Evolutionary conservation across 2,113 vertebrate genomes (phyloP), one percentile per base, ranked within the genome.

Genomic region (Cepphus grylle): DNA sequence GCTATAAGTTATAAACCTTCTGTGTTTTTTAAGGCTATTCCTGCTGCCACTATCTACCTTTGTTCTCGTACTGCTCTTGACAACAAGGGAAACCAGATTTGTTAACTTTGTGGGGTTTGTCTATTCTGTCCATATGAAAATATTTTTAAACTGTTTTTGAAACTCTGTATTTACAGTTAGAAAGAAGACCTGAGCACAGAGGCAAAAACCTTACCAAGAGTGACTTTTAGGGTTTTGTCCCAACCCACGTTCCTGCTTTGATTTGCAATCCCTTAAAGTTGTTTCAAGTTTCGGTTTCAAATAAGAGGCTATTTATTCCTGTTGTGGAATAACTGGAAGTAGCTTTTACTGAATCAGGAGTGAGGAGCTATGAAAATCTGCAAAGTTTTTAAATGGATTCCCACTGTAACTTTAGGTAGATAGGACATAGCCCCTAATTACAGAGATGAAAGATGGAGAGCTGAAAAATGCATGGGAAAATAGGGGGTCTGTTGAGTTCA

Each of bases 1-100:
- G 70, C 95, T 96, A 91, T 98, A 98, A 98, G 93, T 96, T 97
- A 97, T 97, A 95, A 97, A 94, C 89, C 88, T 34, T 81, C 80
- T 65, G 50, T 72, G 45, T 82, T 97, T 90, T 55, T 74, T 40
- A 58, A 50, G 40, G 47, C 79, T 86, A 2, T 78, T 79, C 22
- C 61, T 89, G 58, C 83, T 95, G 45, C 77, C 27, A 20, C 78
- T 81, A 62, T 40, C 76, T 69, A 45, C 36, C 38, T 92, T 92
- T 93, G n/a, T 86, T 82, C 78, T 86, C 58, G 30, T 11, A 17
- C 34, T 80, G 53, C 32, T 92, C 25, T 47, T 89, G 55, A 43
- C 58, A 66, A 52, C 62, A 49, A 88, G 47, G 30, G 21, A 50
- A 63, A 58, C 3, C 47, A 49, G 50, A 27, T 82, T 71, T 76